These are phyloP conservation scores for Caprella mutica DNA, from an alignment of 2,888 invertebrate genomes.

Conservation along the genomic window DNA sequence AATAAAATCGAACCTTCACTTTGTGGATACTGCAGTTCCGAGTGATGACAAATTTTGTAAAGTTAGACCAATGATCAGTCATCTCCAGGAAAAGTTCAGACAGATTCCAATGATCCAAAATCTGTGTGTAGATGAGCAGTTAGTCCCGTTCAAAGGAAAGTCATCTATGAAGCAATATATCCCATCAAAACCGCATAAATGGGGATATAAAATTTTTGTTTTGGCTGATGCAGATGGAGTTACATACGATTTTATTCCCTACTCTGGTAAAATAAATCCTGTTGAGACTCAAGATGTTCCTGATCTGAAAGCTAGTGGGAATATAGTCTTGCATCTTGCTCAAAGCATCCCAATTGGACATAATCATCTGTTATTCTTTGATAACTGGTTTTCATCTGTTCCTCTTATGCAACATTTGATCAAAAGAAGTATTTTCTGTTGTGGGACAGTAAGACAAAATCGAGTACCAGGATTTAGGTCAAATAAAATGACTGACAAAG, in stretches of 20 bases:
- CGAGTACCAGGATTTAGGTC: background rate
- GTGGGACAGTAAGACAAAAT: background rate
- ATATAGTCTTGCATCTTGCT: conserved; percentile 5
- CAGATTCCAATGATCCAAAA: background rate
- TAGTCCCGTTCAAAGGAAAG: conserved; percentile 5
- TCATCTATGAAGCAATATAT: conserved; percentile 3
- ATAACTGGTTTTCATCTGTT: background rate
- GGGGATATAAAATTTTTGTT: conserved; percentile 10
- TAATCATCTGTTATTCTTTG: conserved; percentile 1
- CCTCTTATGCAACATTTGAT: background rate
- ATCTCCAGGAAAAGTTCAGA: background rate
- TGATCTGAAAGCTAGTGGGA: conserved; percentile 6
- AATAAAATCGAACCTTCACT: background rate
- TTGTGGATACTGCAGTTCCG: conserved; percentile 1
- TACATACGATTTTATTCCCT: conserved; percentile 10
- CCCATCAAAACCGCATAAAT: conserved; percentile 4
- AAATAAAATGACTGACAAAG: background rate
- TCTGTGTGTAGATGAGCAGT: conserved; percentile 8
- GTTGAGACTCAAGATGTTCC: conserved; percentile 7
- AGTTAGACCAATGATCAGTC: background rate
- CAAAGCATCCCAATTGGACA: background rate
- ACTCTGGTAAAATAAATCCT: conserved; percentile 9
- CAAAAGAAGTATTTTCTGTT: conserved; percentile 5
- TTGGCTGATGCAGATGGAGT: conserved; percentile 2
- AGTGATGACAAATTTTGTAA: conserved; percentile 5